phyloP scores from a whole-genome alignment of 2,797 vertebrate genomes.

The Fistularia tabacaria region DNA sequence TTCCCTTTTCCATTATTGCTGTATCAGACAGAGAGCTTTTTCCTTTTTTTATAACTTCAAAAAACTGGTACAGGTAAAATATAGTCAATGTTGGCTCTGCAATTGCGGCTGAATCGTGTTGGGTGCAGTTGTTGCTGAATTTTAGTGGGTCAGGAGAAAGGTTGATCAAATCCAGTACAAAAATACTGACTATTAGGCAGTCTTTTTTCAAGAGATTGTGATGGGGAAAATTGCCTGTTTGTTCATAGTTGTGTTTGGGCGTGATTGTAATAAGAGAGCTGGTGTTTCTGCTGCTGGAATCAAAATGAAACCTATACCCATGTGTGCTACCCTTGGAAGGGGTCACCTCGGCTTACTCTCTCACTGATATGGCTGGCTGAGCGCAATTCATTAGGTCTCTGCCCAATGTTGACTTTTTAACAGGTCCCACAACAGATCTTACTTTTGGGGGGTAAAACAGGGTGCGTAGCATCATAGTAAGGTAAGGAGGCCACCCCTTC shows the following conservation, averaged over 20 bases:
- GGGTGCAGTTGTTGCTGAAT: conserved; percentile 9
- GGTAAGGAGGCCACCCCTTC: too few relatives aligned
- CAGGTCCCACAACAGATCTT: conserved; percentile 19
- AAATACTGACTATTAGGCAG: conserved; percentile 10
- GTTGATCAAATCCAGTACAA: conserved; percentile 8
- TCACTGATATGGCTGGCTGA: conserved; percentile 40
- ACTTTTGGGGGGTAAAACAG: conserved; percentile 9
- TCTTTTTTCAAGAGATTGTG: conserved; percentile 12
- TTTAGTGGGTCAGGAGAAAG: conserved; percentile 17
- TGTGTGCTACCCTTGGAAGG: conserved; percentile 20
- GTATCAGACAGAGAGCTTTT: too few relatives aligned
- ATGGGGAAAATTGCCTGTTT: conserved; percentile 13
- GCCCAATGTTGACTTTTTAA: conserved; percentile 34
- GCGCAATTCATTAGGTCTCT: conserved; percentile 27
- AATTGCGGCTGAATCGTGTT: neutral
- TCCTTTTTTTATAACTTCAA: too few relatives aligned
- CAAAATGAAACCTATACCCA: conserved; percentile 25
- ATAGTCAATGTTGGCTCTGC: too few relatives aligned
- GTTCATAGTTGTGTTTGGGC: conserved; percentile 12
- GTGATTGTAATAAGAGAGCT: conserved; percentile 7
- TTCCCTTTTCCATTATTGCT: too few relatives aligned
- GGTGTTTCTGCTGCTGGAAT: conserved; percentile 14
- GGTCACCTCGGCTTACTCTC: conserved; percentile 30
- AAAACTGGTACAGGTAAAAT: too few relatives aligned
- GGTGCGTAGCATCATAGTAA: conserved; percentile 5